These are phyloP conservation scores for Brachypodius melanocephalos DNA, from an alignment of 2,113 vertebrate genomes.

Conservation along the genomic window DNA sequence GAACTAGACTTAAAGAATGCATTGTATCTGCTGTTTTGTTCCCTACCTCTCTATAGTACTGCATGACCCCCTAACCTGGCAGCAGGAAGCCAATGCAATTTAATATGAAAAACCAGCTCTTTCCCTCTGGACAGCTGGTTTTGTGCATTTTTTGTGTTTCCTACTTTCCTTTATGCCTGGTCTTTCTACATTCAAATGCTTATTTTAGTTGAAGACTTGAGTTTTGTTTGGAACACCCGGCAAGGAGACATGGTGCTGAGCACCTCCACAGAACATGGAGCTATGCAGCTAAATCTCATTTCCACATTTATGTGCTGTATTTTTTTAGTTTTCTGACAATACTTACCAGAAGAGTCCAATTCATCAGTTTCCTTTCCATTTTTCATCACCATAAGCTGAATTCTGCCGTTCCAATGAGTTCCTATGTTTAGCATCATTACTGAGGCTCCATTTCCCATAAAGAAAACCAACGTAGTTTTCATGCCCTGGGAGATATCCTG, in stretches of 20 bases:
- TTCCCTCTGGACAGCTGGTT: neutral
- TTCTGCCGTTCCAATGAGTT: neutral
- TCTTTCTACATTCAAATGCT: neutral
- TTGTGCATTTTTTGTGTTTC: neutral
- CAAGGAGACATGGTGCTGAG: rapidly evolving
- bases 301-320: neutral
- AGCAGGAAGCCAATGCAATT: neutral
- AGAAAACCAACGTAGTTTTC: neutral
- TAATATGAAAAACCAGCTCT: neutral
- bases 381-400: neutral
- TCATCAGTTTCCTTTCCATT: neutral
- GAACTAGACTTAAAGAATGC: neutral
- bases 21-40: neutral
- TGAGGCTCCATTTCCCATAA: neutral
- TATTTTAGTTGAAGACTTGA: neutral
- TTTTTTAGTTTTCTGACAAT: neutral
- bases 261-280: neutral
- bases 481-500: neutral
- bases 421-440: neutral
- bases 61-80: neutral
- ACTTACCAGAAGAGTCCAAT: neutral
- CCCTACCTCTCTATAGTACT: neutral
- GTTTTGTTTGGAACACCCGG: neutral
- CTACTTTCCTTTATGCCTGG: neutral
- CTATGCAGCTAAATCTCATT: neutral